Evolutionary conservation across 2,888 invertebrate genomes (phyloP).

Genomic region (Catocala fraxini): DNA sequence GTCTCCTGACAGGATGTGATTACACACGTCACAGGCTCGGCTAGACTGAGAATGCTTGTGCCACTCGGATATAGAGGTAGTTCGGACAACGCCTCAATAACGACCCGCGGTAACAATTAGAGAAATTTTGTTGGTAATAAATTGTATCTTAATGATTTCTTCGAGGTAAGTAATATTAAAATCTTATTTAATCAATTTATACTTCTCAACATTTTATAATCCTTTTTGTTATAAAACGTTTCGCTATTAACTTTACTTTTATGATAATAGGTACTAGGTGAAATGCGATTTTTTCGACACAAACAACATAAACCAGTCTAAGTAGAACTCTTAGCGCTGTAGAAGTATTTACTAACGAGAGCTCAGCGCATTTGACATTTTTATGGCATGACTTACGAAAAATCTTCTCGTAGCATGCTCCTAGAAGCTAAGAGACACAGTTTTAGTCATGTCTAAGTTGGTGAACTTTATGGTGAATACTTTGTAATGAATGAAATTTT

Average conservation of each 20-base stretch:
- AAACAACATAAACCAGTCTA: not conserved
- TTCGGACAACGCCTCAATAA: not conserved
- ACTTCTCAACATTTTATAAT: too few species aligned
- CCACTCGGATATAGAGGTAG: not conserved
- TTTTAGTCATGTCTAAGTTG: not conserved
- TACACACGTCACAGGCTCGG: conserved; percentile 17
- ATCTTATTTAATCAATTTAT: not conserved
- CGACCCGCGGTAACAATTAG: not conserved
- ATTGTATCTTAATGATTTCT: not conserved
- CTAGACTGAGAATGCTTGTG: not conserved
- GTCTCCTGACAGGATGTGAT: conserved; percentile 27
- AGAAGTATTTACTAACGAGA: not conserved
- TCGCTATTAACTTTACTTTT: too few species aligned
- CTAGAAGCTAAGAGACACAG: not conserved
- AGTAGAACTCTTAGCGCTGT: not conserved
- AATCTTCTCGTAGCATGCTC: not conserved
- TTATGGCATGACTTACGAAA: not conserved
- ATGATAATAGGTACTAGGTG: too few species aligned
- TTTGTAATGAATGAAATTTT: not conserved
- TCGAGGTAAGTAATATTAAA: not conserved
- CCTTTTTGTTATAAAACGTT: too few species aligned
- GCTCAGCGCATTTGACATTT: conserved; percentile 1
- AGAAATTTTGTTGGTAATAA: too few species aligned
- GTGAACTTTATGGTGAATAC: not conserved
- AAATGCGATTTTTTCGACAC: not conserved